Percentiles rank a stretch among this genome's conserved stretches.
Conservation (phyloP, 2,113 vertebrate genomes). For the Vidua macroura region DNA sequence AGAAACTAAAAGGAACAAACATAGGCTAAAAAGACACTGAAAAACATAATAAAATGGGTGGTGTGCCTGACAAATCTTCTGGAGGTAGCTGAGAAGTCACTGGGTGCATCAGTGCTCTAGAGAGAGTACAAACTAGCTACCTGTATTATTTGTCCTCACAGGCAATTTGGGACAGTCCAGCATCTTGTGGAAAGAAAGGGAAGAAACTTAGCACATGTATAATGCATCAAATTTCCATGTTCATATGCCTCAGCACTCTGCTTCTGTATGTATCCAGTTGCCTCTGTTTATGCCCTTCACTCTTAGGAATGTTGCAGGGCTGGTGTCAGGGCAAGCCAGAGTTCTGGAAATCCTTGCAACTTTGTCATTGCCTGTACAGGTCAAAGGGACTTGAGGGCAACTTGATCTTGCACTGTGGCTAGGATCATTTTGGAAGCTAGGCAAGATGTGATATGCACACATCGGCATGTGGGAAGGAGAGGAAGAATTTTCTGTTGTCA, state of each 20-base stretch:
- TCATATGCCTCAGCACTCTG: background rate
- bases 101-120: background rate
- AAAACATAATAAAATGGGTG: background rate
- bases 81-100: background rate
- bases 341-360: background rate
- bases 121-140: background rate
- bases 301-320: fast-evolving
- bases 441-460: background rate
- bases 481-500: background rate
- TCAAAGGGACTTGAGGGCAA: background rate
- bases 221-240: background rate
- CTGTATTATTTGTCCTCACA: background rate
- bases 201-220: background rate
- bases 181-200: background rate
- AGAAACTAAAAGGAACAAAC: background rate
- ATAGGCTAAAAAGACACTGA: background rate
- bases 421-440: background rate
- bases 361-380: background rate
- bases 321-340: background rate
- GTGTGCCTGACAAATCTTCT: background rate
- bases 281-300: background rate
- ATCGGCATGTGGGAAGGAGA: background rate
- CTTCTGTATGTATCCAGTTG: background rate
- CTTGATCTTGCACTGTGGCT: background rate
- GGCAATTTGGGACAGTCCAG: background rate